Base-by-base conservation (phyloP, 2,797 vertebrate genomes). In the Falco berigora region DNA sequence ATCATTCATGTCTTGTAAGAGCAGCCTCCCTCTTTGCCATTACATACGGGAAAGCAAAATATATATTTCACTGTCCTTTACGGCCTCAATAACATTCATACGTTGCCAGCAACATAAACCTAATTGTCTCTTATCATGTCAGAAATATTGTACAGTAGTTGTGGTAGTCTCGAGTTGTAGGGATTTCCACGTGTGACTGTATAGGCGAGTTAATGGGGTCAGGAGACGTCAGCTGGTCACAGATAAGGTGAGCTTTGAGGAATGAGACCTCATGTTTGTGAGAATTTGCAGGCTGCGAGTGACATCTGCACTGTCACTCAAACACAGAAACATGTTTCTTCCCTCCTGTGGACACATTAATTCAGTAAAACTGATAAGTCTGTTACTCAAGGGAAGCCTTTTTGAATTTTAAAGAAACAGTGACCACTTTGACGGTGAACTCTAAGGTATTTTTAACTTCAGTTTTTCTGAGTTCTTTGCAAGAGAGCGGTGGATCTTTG, bases 311-410 rank as follows among this genome's bases (percentile, higher is more conserved):
- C 97, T 97, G 98, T 96, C 97, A 97, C 94, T 98, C 97, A 97
- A 89, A 89, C 80, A 76, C 82, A 76, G 91, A 75, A 91, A 79
- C 88, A 17, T 91, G 92, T 74, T 92, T 82, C 93, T 89, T 85
- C 90, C 97, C 97, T 97, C 95, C 95, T 84, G 92, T 81, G 95
- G 96, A 88, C 94, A 64, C 94, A 97, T 97, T 97, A 97, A 98
- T 98, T 97, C 97, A 96, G 94, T n/a, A 93, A 82, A 93, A 74
- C 82, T 56, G 96, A 96, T 97, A 96, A 97, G 94, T 38, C 86
- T 59, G 49, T 67, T 77, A 72, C 98, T 96, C 97, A 8, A 56
- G 96, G 97, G 97, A 96, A 91, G 58, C n/a, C 91, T 90, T 87
- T 95, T 83, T 94, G 86, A 97, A 97, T 96, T 96, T 92, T 96